Evolutionary conservation across 2,113 vertebrate species (phyloP).

Genomic region (Malurus alboscapulatus): DNA sequence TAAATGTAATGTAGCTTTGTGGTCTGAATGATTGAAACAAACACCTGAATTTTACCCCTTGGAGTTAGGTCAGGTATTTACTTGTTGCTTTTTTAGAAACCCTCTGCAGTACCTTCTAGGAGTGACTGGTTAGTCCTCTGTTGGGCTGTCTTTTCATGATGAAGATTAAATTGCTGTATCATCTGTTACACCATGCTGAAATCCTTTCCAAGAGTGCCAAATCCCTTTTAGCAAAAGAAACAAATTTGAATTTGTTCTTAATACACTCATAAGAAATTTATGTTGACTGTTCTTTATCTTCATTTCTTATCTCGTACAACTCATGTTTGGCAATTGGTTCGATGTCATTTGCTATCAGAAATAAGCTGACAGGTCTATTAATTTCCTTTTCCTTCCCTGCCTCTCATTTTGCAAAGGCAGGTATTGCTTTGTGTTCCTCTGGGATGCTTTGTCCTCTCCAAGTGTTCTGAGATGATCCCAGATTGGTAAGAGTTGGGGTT

Average conservation of each 20-base stretch:
- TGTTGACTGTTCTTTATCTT: not conserved
- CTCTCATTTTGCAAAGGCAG: not conserved
- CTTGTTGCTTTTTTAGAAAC: not conserved
- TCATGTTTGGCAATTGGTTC: not conserved
- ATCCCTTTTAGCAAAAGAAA: not conserved
- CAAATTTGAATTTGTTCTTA: not conserved
- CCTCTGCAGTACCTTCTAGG: not conserved
- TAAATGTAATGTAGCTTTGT: not conserved
- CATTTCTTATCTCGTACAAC: not conserved
- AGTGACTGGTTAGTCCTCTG: not conserved
- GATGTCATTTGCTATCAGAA: not conserved
- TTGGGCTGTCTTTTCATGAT: not conserved
- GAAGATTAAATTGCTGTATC: not conserved
- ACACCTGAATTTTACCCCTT: not conserved
- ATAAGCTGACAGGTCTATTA: conserved; percentile 28
- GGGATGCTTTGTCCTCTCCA: not conserved
- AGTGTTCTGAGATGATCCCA: not conserved
- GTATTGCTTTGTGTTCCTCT: not conserved
- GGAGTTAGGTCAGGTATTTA: not conserved
- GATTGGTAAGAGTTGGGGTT: not conserved
- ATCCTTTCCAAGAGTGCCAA: not conserved
- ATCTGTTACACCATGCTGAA: not conserved
- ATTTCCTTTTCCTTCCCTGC: not conserved
- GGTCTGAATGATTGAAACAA: not conserved
- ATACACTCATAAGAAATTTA: not conserved